Percentiles rank a stretch among this genome's conserved stretches.
Conservation (phyloP, 2,888 invertebrate species). For the Conus canariensis region DNA sequence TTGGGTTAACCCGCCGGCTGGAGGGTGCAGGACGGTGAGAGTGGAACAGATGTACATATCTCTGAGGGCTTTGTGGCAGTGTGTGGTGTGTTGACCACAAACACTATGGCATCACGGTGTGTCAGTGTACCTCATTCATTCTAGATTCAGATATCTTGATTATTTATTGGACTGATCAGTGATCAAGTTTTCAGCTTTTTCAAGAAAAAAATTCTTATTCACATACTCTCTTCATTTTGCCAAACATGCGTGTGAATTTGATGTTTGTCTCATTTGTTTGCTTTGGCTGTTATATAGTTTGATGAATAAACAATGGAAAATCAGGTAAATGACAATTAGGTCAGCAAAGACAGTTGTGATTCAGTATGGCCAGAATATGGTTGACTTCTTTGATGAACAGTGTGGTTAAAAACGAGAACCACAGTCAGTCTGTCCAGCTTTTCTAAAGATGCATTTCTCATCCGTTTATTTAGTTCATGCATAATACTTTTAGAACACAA, state of each 20-base stretch:
- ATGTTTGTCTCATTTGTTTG: background rate
- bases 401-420: too few relatives aligned
- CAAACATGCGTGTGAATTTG: background rate
- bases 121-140: background rate
- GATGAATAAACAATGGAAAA: too few relatives aligned
- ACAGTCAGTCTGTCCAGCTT: too few relatives aligned
- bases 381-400: too few relatives aligned
- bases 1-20: too few relatives aligned
- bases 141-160: background rate
- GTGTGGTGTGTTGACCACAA: background rate
- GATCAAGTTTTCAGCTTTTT: background rate
- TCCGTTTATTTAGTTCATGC: too few relatives aligned
- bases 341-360: too few relatives aligned
- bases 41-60: background rate
- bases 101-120: background rate
- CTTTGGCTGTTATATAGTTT: background rate
- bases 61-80: background rate
- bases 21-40: too few relatives aligned
- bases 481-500: too few relatives aligned
- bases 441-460: too few relatives aligned
- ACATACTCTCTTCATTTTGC: background rate
- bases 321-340: too few relatives aligned
- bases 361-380: too few relatives aligned
- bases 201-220: background rate
- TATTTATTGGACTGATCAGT: conserved; percentile 15